A percentile compares a stretch with the other conserved stretches of the same genome.
phyloP scores from a whole-genome alignment of 2,888 invertebrate species.

The Eulithis prunata region DNA sequence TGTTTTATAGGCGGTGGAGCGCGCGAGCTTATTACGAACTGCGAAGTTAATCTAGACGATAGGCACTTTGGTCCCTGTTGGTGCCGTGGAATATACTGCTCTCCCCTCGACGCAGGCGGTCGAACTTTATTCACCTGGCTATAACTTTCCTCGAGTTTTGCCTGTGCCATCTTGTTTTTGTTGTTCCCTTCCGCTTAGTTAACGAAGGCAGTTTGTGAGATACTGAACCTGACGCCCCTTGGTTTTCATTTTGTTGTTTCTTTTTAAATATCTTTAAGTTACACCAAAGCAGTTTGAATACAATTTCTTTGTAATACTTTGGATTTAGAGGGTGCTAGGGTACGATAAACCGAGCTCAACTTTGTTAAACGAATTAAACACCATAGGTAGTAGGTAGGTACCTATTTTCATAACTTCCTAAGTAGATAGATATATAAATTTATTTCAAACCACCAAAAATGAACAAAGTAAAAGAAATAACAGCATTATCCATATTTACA shows the following conservation, averaged over 20 bases:
- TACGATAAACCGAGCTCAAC: background rate
- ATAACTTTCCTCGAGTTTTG: conserved; percentile 43
- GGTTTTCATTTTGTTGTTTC: conserved; percentile 36
- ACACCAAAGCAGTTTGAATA: conserved; percentile 10
- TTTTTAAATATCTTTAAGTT: conserved; percentile 28
- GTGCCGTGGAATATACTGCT: conserved; percentile 33
- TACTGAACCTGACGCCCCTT: conserved; percentile 35
- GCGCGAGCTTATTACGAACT: conserved; percentile 37
- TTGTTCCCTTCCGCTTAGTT: conserved; percentile 43
- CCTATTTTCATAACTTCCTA: too few relatives aligned
- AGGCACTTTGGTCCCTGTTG: conserved; percentile 40
- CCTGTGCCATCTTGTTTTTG: conserved; percentile 45
- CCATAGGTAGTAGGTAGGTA: background rate
- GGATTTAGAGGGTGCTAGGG: conserved; percentile 8
- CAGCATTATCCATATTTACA: too few relatives aligned
- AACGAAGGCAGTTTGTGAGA: conserved; percentile 41
- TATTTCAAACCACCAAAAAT: too few relatives aligned
- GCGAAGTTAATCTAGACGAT: conserved; percentile 43
- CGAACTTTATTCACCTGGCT: conserved; percentile 44
- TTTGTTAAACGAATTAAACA: background rate
- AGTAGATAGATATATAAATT: too few relatives aligned
- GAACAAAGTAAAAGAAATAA: too few relatives aligned
- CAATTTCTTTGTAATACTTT: conserved; percentile 21
- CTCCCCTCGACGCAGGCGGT: conserved; percentile 45
- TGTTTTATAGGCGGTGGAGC: conserved; percentile 38